Conservation (phyloP, 2,888 invertebrate species). For the Malthinus seriepunctatus region DNA sequence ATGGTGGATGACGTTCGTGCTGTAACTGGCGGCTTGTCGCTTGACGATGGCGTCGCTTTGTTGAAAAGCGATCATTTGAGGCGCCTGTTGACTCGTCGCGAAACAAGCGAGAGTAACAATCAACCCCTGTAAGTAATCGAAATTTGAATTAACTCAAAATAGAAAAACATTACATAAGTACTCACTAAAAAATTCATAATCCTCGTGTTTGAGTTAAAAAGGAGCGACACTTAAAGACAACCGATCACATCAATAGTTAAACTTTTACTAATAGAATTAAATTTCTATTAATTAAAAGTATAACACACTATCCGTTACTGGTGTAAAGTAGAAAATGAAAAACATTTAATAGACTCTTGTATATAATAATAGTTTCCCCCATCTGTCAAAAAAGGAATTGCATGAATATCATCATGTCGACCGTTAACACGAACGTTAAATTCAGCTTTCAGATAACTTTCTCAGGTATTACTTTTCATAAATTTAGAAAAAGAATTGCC, state of each 20-base stretch:
- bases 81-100: conserved; percentile 10
- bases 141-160: not conserved
- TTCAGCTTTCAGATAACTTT: conserved; percentile 28
- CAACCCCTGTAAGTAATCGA: conserved; percentile 7
- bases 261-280: conserved; percentile 1
- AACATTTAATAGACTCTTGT: conserved; percentile 17
- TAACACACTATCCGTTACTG: not conserved
- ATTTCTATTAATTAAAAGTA: not conserved
- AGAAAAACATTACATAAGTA: not conserved
- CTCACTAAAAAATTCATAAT: conserved; percentile 22
- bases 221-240: conserved; percentile 13
- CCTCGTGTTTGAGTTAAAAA: not conserved
- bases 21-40: conserved; percentile 29
- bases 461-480: conserved; percentile 24
- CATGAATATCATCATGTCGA: conserved; percentile 14
- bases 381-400: conserved; percentile 8
- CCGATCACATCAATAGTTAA: conserved; percentile 14
- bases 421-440: conserved; percentile 23
- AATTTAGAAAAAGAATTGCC: conserved; percentile 12
- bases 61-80: conserved; percentile 14
- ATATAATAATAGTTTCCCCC: conserved; percentile 25
- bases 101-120: conserved; percentile 9
- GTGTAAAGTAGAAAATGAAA: conserved; percentile 15
- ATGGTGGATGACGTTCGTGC: conserved; percentile 38
- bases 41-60: conserved; percentile 16